A percentile compares a stretch with the other conserved stretches of the same genome.
These are phyloP conservation scores for Pyrocephalus nanus DNA, from an alignment of 2,797 vertebrate species.

Conservation along the genomic window DNA sequence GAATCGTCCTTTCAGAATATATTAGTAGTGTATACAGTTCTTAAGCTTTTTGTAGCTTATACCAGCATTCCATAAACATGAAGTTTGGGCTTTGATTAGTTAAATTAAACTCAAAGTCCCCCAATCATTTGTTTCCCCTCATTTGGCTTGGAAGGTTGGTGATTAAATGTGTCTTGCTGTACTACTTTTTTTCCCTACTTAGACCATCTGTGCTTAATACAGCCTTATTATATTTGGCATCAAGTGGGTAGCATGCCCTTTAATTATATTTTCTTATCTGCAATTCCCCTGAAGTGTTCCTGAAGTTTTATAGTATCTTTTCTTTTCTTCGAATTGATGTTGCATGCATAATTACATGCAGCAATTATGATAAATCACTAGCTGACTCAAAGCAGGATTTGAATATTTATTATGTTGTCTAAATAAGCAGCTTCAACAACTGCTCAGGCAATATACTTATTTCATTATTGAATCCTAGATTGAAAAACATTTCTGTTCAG, in stretches of 20 bases:
- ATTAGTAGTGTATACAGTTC: not conserved
- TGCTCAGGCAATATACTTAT: not conserved
- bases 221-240: slow-evolving; percentile 1
- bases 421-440: slow-evolving; percentile 34
- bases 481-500: not conserved
- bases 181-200: not conserved
- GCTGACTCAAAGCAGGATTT: slow-evolving; percentile 8
- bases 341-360: not conserved
- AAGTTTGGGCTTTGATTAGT: not conserved
- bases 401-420: slow-evolving; percentile 7
- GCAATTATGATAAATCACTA: slow-evolving; percentile 38
- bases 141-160: not conserved
- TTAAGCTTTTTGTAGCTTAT: not conserved
- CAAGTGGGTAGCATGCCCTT: not conserved
- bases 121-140: not conserved
- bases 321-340: slow-evolving; percentile 2
- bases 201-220: slow-evolving; percentile 9
- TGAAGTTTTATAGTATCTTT: slow-evolving; percentile 3
- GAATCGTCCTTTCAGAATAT: not conserved
- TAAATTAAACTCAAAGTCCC: not conserved
- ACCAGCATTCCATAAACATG: not conserved
- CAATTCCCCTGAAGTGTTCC: not conserved
- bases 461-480: not conserved
- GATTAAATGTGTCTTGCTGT: not conserved
- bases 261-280: slow-evolving; percentile 29